A percentile compares a stretch with the other conserved stretches of the same genome.
phyloP scores from a whole-genome alignment of 2,113 vertebrate species.

The Camelus dromedarius region DNA sequence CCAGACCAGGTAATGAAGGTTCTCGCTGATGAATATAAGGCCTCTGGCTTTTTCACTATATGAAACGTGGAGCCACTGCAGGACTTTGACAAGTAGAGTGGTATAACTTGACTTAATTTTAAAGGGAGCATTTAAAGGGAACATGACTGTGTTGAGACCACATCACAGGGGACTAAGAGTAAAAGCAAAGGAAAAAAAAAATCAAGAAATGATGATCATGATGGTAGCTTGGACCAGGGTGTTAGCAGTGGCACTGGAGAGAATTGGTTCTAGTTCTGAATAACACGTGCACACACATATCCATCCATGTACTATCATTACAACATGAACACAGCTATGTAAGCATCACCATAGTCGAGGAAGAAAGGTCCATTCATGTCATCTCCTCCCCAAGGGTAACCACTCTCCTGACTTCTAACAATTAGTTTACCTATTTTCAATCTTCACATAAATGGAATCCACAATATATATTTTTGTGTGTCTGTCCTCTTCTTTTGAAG shows the following conservation, averaged over 20 bases:
- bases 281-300: no score
- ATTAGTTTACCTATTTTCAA: not conserved
- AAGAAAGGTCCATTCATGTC: not conserved
- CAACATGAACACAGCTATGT: not conserved
- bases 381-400: not conserved
- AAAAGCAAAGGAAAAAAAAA: not conserved
- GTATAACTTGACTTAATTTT: not conserved
- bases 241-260: not conserved
- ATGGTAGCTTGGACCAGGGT: not conserved
- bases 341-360: not conserved
- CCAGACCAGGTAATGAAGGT: no score
- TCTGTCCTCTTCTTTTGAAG: slow-evolving; percentile 42
- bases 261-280: not conserved
- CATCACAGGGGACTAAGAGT: not conserved
- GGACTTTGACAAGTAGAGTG: not conserved
- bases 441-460: not conserved
- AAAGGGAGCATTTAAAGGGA: not conserved
- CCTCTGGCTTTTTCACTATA: not conserved
- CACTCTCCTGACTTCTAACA: not conserved
- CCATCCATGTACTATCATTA: not conserved
- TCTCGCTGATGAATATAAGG: not conserved
- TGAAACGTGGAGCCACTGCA: not conserved
- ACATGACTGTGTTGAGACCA: not conserved
- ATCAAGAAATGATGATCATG: not conserved
- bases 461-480: not conserved